Conservation (phyloP, 2,113 vertebrate species). For the Phycodurus eques region DNA sequence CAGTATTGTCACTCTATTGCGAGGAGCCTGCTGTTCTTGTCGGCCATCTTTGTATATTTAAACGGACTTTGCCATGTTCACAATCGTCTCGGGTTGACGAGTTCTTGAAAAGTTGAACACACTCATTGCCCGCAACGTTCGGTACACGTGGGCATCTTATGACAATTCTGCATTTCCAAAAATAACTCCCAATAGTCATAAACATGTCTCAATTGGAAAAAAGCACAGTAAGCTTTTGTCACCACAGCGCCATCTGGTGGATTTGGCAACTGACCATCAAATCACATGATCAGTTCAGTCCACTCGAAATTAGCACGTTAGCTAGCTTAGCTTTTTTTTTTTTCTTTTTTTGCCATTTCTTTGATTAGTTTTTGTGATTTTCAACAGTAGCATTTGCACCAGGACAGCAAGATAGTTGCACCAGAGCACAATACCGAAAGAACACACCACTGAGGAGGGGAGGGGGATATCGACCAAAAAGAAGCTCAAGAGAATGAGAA, state of each 20-base stretch:
- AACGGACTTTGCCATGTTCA: slow-evolving; percentile 19
- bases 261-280: background rate
- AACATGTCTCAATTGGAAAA: too few relatives aligned
- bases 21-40: slow-evolving; percentile 36
- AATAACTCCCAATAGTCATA: too few relatives aligned
- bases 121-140: slow-evolving; percentile 6
- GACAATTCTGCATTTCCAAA: too few relatives aligned
- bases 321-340: too few relatives aligned
- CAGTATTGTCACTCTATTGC: slow-evolving; percentile 39
- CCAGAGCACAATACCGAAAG: background rate
- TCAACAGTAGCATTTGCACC: too few relatives aligned
- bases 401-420: background rate
- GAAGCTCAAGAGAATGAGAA: too few relatives aligned
- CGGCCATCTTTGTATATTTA: slow-evolving; percentile 15
- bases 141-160: too few relatives aligned
- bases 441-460: background rate
- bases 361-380: too few relatives aligned
- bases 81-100: background rate
- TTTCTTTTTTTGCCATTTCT: too few relatives aligned
- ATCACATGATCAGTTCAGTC: background rate
- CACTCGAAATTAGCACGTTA: too few relatives aligned
- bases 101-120: background rate
- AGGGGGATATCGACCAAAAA: background rate
- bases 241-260: background rate
- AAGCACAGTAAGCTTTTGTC: background rate